A percentile compares a stretch with the other conserved stretches of the same genome.
These are phyloP conservation scores for Myiozetetes cayanensis DNA, from an alignment of 2,113 vertebrate genomes.

Conservation along the genomic window DNA sequence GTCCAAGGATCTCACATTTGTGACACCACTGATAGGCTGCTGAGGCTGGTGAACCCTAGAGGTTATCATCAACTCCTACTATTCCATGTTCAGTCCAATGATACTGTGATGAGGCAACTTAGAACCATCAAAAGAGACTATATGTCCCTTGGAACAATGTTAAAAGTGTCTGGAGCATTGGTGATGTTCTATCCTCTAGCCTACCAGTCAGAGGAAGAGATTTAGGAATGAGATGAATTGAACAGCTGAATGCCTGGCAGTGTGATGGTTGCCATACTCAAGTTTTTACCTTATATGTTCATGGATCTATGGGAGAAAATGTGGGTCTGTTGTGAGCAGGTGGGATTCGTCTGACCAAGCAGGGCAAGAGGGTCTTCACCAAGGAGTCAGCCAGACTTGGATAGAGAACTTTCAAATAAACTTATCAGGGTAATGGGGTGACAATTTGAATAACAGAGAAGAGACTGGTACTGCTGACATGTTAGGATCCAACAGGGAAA, in stretches of 20 bases:
- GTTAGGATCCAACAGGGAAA: background rate
- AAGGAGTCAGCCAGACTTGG: background rate
- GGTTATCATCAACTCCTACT: background rate
- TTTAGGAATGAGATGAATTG: background rate
- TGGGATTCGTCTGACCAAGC: background rate
- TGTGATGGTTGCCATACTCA: rapidly evolving
- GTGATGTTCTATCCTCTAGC: background rate
- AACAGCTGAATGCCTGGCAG: background rate
- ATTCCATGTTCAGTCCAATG: background rate
- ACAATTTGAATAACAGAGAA: background rate
- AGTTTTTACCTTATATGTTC: background rate
- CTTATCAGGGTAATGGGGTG: background rate
- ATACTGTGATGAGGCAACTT: background rate
- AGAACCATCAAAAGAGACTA: background rate
- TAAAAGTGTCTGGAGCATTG: background rate
- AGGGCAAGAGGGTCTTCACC: background rate
- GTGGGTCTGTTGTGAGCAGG: background rate
- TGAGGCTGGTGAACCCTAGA: background rate
- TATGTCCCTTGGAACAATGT: background rate
- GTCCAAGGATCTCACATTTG: background rate
- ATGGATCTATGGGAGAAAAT: background rate
- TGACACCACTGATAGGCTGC: background rate
- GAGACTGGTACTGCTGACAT: background rate
- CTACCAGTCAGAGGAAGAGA: background rate
- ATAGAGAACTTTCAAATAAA: background rate